A percentile compares a stretch with the other conserved stretches of the same genome.
Evolutionary conservation across 2,797 vertebrate genomes (phyloP).

Genomic region (Propithecus perrieri): DNA sequence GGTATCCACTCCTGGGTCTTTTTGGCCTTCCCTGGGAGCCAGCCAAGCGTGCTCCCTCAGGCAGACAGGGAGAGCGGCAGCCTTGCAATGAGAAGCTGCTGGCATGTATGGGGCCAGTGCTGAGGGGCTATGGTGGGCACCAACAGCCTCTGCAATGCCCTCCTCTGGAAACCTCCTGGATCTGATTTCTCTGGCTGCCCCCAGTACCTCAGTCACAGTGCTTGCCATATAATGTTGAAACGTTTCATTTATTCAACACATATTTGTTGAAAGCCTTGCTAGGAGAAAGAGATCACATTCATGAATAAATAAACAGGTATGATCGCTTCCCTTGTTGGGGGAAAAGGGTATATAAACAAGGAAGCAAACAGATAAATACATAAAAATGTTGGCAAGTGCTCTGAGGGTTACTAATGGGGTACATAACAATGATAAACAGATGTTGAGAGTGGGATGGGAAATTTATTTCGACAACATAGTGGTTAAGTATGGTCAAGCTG

Average conservation of each 20-base stretch:
- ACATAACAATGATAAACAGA: neutral
- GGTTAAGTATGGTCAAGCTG: neutral
- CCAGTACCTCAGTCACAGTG: neutral
- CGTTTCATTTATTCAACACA: neutral
- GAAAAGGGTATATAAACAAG: neutral
- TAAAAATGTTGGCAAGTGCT: neutral
- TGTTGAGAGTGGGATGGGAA: neutral
- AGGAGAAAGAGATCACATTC: neutral
- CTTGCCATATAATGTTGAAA: neutral
- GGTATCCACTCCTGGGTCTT: neutral
- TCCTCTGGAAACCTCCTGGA: neutral
- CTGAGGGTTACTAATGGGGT: neutral
- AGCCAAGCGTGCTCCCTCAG: neutral
- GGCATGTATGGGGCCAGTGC: neutral
- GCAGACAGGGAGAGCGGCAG: neutral
- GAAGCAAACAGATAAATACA: neutral
- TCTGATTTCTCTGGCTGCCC: neutral
- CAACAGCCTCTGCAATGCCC: neutral
- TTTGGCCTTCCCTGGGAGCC: neutral
- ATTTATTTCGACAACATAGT: neutral
- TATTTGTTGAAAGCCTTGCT: neutral
- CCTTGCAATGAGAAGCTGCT: neutral
- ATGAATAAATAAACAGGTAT: neutral
- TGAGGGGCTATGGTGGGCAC: accelerated
- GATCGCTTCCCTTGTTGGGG: neutral